A percentile compares a stretch with the other conserved stretches of the same genome.
Conservation (phyloP, 1,140 invertebrate genomes). For the Drosophila obscura region DNA sequence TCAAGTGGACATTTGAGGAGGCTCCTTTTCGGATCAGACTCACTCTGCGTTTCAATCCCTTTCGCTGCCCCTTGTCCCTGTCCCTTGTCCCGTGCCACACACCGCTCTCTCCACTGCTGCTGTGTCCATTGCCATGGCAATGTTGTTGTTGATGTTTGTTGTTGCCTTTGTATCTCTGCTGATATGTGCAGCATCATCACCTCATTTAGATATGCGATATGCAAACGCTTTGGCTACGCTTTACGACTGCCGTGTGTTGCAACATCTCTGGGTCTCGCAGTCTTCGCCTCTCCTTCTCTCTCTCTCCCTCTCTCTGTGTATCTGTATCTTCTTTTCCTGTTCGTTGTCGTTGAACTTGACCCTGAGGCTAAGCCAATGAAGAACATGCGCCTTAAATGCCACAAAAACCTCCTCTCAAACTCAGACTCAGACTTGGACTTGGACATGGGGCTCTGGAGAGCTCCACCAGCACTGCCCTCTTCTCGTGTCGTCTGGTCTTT, state of each 20-base stretch:
- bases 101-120: neutral
- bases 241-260: slow-evolving; percentile 48
- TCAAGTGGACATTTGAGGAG: slow-evolving; percentile 81
- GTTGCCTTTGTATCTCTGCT: slow-evolving; percentile 68
- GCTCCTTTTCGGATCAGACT: slow-evolving; percentile 60
- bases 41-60: slow-evolving; percentile 20
- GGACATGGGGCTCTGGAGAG: slow-evolving; percentile 1
- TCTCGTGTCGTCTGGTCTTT: slow-evolving; percentile 19
- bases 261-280: neutral
- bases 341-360: slow-evolving; percentile 71
- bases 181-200: slow-evolving; percentile 81
- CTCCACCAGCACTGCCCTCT: slow-evolving; percentile 23
- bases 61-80: too few relatives aligned
- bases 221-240: slow-evolving; percentile 69
- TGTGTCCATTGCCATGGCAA: slow-evolving; percentile 47
- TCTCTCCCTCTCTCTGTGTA: slow-evolving; percentile 5
- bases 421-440: slow-evolving; percentile 22
- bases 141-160: slow-evolving; percentile 45
- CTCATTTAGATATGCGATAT: slow-evolving; percentile 81
- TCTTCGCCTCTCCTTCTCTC: slow-evolving; percentile 15
- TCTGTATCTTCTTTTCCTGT: slow-evolving; percentile 31
- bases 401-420: slow-evolving; percentile 31
- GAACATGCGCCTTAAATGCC: slow-evolving; percentile 79
- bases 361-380: slow-evolving; percentile 72
- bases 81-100: too few relatives aligned